Base-by-base conservation (phyloP, 2,888 invertebrate species). In the Stenchaetothrips biformis region DNA sequence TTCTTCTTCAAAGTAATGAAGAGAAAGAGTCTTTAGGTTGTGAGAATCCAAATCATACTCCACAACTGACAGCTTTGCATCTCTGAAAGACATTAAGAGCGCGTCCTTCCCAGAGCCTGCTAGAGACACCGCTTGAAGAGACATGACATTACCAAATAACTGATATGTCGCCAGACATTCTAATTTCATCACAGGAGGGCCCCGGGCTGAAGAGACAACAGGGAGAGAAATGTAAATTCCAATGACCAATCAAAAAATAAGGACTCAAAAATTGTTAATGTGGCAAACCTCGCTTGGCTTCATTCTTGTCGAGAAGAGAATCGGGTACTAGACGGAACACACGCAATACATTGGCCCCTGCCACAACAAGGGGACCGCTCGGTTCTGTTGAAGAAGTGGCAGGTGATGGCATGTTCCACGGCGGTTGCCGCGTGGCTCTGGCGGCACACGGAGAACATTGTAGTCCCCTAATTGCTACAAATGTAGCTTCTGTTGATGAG, bases 1-100 rank as follows among this genome's bases (percentile, higher is more conserved):
- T 84, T 97, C 97, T 85, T 98, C 97, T 88, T 99, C 99, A 88
- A 99, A 99, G 86, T 97, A 98, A 90, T 99, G 99, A 85, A 99
- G 89, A 48, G 99, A 99, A 8, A 98, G 89, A 0, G 99, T 99
- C 84, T 95, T 93, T 37, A 99, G 88, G 84, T 96, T 94, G 86
- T 96, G 95, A 2, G 92, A 93, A 85, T 95, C 95, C 3, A 95
- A 93, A 87, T 99, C 97, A 87, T 98, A 97, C 85, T 99, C 98
- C 0, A 99, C 92, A 48, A 99, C 93, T 0, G 98, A 96, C 8
- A 99, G 87, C 88, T 99, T 99, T 0, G 99, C 99, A 88, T 99
- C 98, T 83, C 92, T 91, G 86, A 99, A 99, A 67, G 95, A 95
- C 8, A 99, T 89, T 0, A 99, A 88, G 8, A 99, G 87, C 0